phyloP scores from a whole-genome alignment of 2,797 vertebrate genomes.

The Rhabdophis nuchalis region DNA sequence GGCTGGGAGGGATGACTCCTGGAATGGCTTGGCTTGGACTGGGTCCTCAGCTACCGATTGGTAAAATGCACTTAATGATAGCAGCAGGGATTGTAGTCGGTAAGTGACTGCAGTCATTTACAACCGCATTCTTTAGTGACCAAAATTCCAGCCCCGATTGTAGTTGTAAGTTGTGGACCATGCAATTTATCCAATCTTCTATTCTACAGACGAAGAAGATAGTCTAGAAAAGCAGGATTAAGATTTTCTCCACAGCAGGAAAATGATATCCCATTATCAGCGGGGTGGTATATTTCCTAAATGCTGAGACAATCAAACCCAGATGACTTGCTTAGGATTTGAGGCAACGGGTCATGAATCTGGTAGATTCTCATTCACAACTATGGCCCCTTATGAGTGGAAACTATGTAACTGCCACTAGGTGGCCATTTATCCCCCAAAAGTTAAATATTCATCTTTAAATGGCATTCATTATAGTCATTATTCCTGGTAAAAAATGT shows the following conservation, averaged over 20 bases:
- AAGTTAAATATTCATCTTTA: neutral
- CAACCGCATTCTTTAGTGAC: neutral
- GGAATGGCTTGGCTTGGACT: neutral
- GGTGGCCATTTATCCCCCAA: slow-evolving; percentile 22
- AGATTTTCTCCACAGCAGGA: neutral
- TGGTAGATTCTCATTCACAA: neutral
- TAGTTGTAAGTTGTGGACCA: neutral
- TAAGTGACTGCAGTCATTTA: neutral
- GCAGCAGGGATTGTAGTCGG: neutral
- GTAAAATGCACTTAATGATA: neutral
- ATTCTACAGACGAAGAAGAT: neutral
- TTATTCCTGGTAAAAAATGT: slow-evolving; percentile 3
- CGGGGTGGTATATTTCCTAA: neutral
- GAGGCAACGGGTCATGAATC: neutral
- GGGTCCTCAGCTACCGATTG: neutral
- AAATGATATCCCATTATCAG: neutral
- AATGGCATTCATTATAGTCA: neutral
- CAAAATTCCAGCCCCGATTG: neutral
- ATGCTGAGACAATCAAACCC: neutral
- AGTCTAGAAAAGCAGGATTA: neutral
- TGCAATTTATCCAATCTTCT: neutral
- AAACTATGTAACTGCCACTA: neutral
- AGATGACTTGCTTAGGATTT: neutral
- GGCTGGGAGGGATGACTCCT: neutral
- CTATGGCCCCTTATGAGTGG: neutral